Evolutionary conservation across 2,888 invertebrate species (phyloP).

Genomic region (Oeneis ivallda): DNA sequence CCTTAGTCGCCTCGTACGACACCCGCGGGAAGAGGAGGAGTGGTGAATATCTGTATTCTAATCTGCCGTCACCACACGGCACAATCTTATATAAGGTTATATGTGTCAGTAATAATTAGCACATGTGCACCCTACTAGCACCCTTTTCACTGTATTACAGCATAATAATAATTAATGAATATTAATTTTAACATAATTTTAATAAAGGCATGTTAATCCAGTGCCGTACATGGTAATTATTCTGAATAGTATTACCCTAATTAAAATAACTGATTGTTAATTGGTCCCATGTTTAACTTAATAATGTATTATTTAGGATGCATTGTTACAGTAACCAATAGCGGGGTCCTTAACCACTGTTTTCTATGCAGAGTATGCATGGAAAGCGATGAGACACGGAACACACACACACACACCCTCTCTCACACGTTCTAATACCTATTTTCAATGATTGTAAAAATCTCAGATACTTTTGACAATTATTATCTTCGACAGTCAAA

Average conservation of each 20-base stretch:
- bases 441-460: too few relatives aligned
- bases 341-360: too few relatives aligned
- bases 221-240: constrained; percentile 25
- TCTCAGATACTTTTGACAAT: too few relatives aligned
- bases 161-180: constrained; percentile 14
- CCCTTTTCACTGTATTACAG: neutral
- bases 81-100: neutral
- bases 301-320: constrained; percentile 7
- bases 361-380: too few relatives aligned
- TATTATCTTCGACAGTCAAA: too few relatives aligned
- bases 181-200: constrained; percentile 31
- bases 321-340: neutral
- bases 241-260: constrained; percentile 28
- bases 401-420: too few relatives aligned
- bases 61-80: too few relatives aligned
- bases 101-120: neutral
- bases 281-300: constrained; percentile 2
- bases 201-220: constrained; percentile 28
- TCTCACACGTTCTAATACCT: too few relatives aligned
- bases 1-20: too few relatives aligned
- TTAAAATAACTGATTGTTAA: constrained; percentile 19
- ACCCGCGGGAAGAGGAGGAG: too few relatives aligned
- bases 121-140: neutral
- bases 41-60: too few relatives aligned
- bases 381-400: too few relatives aligned